Evolutionary conservation across 2,797 vertebrate species (phyloP), one percentile per base, ranked within the genome.

Genomic region (Thaleichthys pacificus): DNA sequence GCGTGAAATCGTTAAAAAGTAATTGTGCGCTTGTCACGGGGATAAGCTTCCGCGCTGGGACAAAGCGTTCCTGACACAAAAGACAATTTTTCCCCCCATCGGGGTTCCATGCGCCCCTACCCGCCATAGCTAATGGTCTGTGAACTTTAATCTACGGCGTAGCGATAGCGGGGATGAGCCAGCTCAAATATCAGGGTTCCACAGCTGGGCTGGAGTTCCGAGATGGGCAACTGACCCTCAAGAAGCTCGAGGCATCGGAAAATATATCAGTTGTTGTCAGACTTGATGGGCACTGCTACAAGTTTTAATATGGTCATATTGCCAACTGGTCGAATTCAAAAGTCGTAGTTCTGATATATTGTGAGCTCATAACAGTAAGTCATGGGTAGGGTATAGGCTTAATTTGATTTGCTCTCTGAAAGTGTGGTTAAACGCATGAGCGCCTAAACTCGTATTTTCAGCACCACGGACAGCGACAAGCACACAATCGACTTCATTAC

Each of bases 1-100:
- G 82, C 80, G 91, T 90, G 86, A 90, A 92, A 89, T 91, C 87
- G 91, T 90, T 91, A 90, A 90, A 86, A 86, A 88, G 80, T 89
- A 88, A 91, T 89, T 91, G 84, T 89, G 83, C 79, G 84, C 87
- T 90, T 63, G 80, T 91, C 92, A 90, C 85, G 89, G 78, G 89
- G 79, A 88, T 82, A 91, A 84, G 80, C 79, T 72, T 86, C 75
- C 0, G 0, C 82, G 80, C 75, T 80, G 77, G 88, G 86, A 90
- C 86, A 87, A 91, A 85, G 83, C 81, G 82, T 72, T 90, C 79
- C 71, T 84, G 87, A 91, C 89, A 93, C 80, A 86, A 84, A 85
- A 84, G 81, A 76, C 86, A 87, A 85, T 90, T 91, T 87, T 92
- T 86, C 32, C 9, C 42, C 42, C 84, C 57, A 57, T 58, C 47